Evolutionary conservation across 2,797 vertebrate genomes (phyloP).

Genomic region (Sarcophilus harrisii): DNA sequence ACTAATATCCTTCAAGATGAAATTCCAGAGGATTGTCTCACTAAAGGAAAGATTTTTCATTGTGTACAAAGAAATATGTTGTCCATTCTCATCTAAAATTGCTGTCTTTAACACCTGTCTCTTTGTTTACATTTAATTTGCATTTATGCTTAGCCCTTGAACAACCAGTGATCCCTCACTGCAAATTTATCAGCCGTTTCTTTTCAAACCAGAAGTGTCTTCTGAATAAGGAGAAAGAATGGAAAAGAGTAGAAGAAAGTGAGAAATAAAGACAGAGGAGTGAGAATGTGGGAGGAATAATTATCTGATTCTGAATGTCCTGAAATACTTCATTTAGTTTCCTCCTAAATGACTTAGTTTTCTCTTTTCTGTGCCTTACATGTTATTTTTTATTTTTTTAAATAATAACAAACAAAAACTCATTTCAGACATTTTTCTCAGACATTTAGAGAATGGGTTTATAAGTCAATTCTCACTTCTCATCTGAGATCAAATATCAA

Average conservation of each 20-base stretch:
- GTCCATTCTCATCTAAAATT: constrained; percentile 1
- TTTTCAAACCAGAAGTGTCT: constrained; percentile 72
- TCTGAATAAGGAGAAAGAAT: background rate
- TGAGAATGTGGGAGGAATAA: constrained; percentile 61
- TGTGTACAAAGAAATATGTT: background rate
- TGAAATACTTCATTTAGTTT: constrained; percentile 23
- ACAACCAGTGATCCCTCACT: constrained; percentile 74
- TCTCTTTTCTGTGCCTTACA: constrained; percentile 9
- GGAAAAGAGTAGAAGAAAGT: too few relatives aligned
- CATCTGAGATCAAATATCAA: constrained; percentile 4
- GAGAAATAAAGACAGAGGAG: background rate
- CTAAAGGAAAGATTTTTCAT: constrained; percentile 59
- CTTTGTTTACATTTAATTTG: constrained; percentile 82
- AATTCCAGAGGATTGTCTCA: constrained; percentile 22
- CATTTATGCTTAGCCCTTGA: constrained; percentile 75
- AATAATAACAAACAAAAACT: background rate
- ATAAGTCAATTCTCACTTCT: background rate
- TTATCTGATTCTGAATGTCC: constrained; percentile 2
- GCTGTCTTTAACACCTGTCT: constrained; percentile 7
- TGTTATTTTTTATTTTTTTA: background rate
- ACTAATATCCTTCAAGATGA: constrained; percentile 32
- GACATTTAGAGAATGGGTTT: constrained; percentile 33
- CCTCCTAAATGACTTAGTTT: constrained; percentile 16
- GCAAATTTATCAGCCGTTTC: constrained; percentile 69
- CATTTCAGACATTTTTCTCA: constrained; percentile 12